Evolutionary conservation across 2,888 invertebrate species (phyloP).

Genomic region (Margaritifera margaritifera): DNA sequence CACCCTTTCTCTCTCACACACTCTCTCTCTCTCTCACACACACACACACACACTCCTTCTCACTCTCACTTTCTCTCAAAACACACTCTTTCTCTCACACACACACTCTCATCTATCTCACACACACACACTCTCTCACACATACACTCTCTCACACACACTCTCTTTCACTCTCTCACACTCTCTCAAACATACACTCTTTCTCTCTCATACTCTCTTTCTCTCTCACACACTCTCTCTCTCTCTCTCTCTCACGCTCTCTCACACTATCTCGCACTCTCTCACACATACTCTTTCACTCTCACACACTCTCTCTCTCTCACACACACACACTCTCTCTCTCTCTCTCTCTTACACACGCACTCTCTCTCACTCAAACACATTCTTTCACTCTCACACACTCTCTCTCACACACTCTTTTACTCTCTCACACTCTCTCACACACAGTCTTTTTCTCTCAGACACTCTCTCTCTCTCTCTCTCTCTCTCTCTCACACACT

Average conservation of each 20-base stretch:
- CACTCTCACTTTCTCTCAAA: constrained; percentile 1
- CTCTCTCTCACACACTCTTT: constrained; percentile 17
- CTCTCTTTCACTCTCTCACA: constrained; percentile 10
- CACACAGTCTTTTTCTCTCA: not conserved
- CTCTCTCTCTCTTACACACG: not conserved
- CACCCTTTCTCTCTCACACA: not conserved
- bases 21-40: constrained; percentile 6
- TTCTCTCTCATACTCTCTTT: constrained; percentile 1
- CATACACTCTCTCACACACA: constrained; percentile 4
- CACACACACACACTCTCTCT: not conserved
- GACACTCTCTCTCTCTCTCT: constrained; percentile 3
- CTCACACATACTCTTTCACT: not conserved
- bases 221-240: constrained; percentile 8
- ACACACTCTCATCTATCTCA: too few relatives aligned
- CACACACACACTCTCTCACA: too few relatives aligned
- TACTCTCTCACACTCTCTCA: constrained; percentile 5
- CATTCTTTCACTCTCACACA: constrained; percentile 22
- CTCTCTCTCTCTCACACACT: constrained; percentile 2
- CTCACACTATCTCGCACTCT: constrained; percentile 10
- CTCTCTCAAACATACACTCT: constrained; percentile 12
- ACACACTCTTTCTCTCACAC: too few relatives aligned
- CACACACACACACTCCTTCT: constrained; percentile 4
- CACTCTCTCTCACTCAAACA: constrained; percentile 15
- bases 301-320: not conserved
- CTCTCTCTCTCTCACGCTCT: constrained; percentile 13